Conservation (phyloP, 2,888 invertebrate genomes). For the Argyra leucocephala region DNA sequence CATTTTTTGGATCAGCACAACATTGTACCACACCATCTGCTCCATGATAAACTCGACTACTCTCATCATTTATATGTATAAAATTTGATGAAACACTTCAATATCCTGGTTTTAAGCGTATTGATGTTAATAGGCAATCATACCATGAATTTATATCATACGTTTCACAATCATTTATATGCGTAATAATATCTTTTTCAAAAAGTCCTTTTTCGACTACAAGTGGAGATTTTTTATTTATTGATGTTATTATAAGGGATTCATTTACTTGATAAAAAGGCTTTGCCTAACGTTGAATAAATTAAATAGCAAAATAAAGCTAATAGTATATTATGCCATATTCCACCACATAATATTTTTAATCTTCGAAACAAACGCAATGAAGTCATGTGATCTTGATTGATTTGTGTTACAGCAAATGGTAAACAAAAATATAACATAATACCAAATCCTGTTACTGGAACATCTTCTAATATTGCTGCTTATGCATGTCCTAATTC, state of each 20-base stretch:
- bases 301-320: slow-evolving; percentile 59
- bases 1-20: slow-evolving; percentile 55
- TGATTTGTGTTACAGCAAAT: slow-evolving; percentile 81
- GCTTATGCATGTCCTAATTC: slow-evolving; percentile 92
- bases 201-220: slow-evolving; percentile 65
- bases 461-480: slow-evolving; percentile 83
- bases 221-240: slow-evolving; percentile 66
- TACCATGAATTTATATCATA: slow-evolving; percentile 59
- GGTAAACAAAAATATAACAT: slow-evolving; percentile 77
- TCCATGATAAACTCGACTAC: slow-evolving; percentile 56
- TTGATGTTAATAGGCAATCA: slow-evolving; percentile 54
- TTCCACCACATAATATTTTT: slow-evolving; percentile 75
- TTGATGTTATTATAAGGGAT: slow-evolving; percentile 65
- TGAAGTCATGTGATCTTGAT: slow-evolving; percentile 62
- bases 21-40: slow-evolving; percentile 64
- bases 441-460: slow-evolving; percentile 78
- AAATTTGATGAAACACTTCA: slow-evolving; percentile 66
- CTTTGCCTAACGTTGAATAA: slow-evolving; percentile 58
- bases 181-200: slow-evolving; percentile 61
- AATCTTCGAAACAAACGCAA: slow-evolving; percentile 61
- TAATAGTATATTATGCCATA: slow-evolving; percentile 90
- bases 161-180: slow-evolving; percentile 71
- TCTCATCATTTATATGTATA: slow-evolving; percentile 63
- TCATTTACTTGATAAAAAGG: slow-evolving; percentile 59
- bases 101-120: slow-evolving; percentile 58